Evolutionary conservation across 2,797 vertebrate species (phyloP).

Genomic region (Sarcoramphus papa): DNA sequence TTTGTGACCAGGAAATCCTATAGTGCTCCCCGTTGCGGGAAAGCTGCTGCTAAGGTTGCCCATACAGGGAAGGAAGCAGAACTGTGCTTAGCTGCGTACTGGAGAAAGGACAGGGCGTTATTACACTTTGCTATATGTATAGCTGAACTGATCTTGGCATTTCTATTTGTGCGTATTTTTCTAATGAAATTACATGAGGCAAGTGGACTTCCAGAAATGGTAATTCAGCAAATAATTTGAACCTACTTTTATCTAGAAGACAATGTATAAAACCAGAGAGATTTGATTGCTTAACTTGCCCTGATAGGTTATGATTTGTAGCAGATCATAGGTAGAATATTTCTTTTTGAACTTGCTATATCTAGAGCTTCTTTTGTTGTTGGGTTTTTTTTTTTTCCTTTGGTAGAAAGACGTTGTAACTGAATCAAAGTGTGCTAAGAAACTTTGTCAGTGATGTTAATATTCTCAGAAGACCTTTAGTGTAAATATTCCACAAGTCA

Average conservation of each 20-base stretch:
- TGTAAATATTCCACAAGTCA: background rate
- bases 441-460: background rate
- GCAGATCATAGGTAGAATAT: background rate
- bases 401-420: background rate
- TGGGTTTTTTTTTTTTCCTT: background rate
- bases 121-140: background rate
- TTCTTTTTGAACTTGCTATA: background rate
- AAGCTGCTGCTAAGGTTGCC: background rate
- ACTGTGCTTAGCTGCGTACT: fast-evolving
- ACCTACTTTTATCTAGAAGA: background rate
- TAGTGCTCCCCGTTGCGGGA: background rate
- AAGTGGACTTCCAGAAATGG: background rate
- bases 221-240: background rate
- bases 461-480: background rate
- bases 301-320: background rate
- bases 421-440: background rate
- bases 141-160: background rate
- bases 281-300: background rate
- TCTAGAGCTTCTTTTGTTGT: background rate
- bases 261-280: background rate
- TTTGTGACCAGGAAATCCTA: background rate
- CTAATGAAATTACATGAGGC: background rate
- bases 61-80: background rate
- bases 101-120: background rate
- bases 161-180: background rate